Evolutionary conservation across 2,113 vertebrate genomes (phyloP).

Genomic region (Dromiciops gliroides): DNA sequence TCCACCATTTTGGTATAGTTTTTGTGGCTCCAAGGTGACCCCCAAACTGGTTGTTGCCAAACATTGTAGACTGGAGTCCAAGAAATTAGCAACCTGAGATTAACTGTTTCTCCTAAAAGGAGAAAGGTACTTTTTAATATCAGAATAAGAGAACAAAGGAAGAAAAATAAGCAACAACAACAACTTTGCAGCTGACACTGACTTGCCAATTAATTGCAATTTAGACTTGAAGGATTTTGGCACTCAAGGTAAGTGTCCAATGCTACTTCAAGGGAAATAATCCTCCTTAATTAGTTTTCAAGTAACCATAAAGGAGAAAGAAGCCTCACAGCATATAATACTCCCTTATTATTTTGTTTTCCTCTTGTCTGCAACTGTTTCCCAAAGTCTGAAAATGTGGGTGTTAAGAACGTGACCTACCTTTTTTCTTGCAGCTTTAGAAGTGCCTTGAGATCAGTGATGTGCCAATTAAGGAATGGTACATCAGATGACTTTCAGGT

Average conservation of each 20-base stretch:
- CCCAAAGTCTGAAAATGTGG: slow-evolving; percentile 41
- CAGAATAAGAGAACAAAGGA: not conserved
- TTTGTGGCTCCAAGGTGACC: no score
- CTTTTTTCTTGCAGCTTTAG: slow-evolving; percentile 25
- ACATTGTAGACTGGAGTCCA: not conserved
- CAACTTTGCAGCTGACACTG: not conserved
- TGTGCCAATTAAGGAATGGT: not conserved
- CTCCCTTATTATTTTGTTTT: slow-evolving; percentile 41
- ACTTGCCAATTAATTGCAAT: not conserved
- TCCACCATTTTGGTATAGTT: no score
- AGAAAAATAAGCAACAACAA: not conserved
- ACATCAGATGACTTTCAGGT: not conserved
- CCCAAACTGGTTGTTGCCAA: not conserved
- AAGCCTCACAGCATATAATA: not conserved
- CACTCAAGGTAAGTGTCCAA: not conserved
- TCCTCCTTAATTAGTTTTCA: slow-evolving; percentile 45
- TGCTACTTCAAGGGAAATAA: slow-evolving; percentile 16
- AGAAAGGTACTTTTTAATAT: not conserved
- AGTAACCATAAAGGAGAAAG: slow-evolving; percentile 30
- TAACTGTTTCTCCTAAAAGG: not conserved
- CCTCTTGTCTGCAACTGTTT: slow-evolving; percentile 29
- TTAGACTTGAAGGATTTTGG: not conserved
- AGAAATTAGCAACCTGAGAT: not conserved
- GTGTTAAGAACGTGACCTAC: not conserved
- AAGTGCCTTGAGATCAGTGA: not conserved